Evolutionary conservation across 2,888 invertebrate genomes (phyloP).

Genomic region (Cosmopolites sordidus): DNA sequence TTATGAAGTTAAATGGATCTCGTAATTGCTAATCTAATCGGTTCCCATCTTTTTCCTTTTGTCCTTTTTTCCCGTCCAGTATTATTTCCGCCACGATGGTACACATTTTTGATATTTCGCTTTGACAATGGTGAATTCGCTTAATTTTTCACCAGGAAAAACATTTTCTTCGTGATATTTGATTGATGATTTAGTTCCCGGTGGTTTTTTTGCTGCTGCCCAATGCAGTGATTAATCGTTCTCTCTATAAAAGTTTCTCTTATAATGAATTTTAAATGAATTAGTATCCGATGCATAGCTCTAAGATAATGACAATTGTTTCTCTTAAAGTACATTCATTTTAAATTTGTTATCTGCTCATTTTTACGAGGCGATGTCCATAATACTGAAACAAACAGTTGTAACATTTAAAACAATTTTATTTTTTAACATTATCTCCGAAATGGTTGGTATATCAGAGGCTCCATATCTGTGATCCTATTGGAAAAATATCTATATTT

Average conservation of each 20-base stretch:
- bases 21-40: conserved; percentile 24
- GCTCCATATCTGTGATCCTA: too few relatives aligned
- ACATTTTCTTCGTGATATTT: neutral
- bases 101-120: conserved; percentile 1
- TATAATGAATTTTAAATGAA: too few relatives aligned
- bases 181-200: neutral
- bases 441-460: too few relatives aligned
- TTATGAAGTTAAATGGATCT: conserved; percentile 25
- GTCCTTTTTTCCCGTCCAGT: neutral
- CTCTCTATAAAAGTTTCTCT: neutral
- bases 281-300: too few relatives aligned
- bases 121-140: neutral
- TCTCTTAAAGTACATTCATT: too few relatives aligned
- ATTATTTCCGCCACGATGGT: neutral
- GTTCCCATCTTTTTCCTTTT: conserved; percentile 4
- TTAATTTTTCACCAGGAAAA: conserved; percentile 1
- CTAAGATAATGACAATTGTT: too few relatives aligned
- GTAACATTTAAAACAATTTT: too few relatives aligned
- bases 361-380: neutral
- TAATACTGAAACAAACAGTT: neutral
- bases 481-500: too few relatives aligned
- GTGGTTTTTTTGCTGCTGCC: neutral
- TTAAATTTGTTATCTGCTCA: too few relatives aligned
- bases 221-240: neutral
- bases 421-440: too few relatives aligned